These are phyloP conservation scores for Macrotus californicus DNA, from an alignment of 2,113 vertebrate genomes.

Conservation along the genomic window DNA sequence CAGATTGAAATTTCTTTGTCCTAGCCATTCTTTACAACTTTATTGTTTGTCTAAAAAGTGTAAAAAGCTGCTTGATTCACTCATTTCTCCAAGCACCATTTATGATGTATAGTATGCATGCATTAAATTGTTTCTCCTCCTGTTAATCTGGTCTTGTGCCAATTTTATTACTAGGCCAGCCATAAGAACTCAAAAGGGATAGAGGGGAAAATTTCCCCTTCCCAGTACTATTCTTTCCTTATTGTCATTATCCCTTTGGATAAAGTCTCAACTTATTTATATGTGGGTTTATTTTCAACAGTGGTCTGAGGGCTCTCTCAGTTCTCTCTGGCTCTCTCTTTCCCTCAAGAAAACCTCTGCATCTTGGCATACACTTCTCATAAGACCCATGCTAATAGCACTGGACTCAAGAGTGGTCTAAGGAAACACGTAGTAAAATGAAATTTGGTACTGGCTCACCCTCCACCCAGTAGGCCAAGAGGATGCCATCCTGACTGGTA, in stretches of 20 bases:
- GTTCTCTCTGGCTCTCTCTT: not conserved
- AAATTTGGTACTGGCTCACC: not conserved
- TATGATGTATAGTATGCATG: not conserved
- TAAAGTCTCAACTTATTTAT: not conserved
- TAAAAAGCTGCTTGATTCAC: not conserved
- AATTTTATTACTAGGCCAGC: not conserved
- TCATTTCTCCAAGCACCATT: not conserved
- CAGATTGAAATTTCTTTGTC: not conserved
- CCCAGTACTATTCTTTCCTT: not conserved
- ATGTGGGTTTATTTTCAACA: not conserved
- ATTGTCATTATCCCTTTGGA: not conserved
- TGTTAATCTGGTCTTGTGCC: not conserved
- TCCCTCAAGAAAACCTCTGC: not conserved
- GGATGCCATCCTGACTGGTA: not conserved
- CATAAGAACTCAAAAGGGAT: not conserved
- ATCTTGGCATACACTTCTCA: not conserved
- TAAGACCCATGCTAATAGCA: not conserved
- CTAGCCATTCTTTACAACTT: not conserved
- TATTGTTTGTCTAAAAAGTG: not conserved
- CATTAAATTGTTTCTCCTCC: not conserved
- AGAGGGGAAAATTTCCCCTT: not conserved
- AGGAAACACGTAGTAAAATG: not conserved
- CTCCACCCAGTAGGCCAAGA: not conserved
- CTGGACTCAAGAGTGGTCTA: not conserved
- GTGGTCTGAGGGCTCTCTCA: not conserved